Evolutionary conservation across 2,113 vertebrate genomes (phyloP).

Genomic region (Ovis canadensis): DNA sequence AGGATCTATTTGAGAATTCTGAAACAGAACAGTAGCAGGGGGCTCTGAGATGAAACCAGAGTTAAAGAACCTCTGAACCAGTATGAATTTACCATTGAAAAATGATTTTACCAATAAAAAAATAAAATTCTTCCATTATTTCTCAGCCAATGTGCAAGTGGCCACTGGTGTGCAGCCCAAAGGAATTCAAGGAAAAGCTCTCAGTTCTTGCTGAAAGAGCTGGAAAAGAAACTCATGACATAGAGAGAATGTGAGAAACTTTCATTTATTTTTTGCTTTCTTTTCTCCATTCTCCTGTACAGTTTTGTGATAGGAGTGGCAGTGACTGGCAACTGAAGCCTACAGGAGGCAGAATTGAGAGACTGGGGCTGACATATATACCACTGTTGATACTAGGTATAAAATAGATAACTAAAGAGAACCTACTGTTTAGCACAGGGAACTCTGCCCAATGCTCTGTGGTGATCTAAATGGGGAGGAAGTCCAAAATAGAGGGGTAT

Average conservation of each 20-base stretch:
- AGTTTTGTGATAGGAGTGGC: neutral
- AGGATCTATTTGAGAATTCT: neutral
- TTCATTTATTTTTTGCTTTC: neutral
- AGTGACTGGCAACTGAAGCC: neutral
- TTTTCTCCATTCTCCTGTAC: neutral
- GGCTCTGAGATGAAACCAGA: neutral
- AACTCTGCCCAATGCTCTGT: neutral
- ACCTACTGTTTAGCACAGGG: neutral
- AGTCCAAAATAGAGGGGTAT: neutral
- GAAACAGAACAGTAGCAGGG: neutral
- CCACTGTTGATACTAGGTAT: neutral
- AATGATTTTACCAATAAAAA: neutral
- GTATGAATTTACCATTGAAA: neutral
- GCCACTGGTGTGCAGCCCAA: neutral
- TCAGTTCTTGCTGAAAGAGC: neutral
- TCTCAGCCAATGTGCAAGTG: neutral
- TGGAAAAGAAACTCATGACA: neutral
- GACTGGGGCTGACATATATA: neutral
- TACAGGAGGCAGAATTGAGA: neutral
- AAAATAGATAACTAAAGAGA: neutral
- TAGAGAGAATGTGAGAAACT: neutral
- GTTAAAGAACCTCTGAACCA: neutral
- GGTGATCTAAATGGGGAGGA: neutral
- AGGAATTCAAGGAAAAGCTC: neutral
- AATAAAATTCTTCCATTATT: neutral